Percentiles rank a stretch among this genome's conserved stretches.
Conservation (phyloP, 2,797 vertebrate genomes). For the Cichlasoma orientale region DNA sequence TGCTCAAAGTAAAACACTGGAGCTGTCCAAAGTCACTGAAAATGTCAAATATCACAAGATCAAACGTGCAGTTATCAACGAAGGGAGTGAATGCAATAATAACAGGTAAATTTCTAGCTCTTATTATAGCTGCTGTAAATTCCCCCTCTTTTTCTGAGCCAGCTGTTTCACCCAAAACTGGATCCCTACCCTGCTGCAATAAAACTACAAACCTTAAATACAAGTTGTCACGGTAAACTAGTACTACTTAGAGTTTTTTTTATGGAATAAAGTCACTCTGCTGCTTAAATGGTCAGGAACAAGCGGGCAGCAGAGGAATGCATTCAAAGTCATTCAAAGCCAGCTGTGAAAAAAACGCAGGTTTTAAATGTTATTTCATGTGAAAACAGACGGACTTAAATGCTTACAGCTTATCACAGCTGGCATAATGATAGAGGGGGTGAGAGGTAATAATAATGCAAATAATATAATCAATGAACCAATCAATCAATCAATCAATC, state of each 20-base stretch:
- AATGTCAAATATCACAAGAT: background rate
- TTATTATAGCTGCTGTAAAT: background rate
- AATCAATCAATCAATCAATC: no score
- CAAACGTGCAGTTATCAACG: background rate
- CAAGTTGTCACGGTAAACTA: no score
- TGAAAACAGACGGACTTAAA: background rate
- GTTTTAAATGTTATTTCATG: background rate
- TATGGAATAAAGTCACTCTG: no score
- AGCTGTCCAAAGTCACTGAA: background rate
- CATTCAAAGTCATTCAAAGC: slow-evolving; percentile 10
- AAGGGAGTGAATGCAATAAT: background rate
- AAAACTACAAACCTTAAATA: no score
- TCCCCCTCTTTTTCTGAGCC: background rate
- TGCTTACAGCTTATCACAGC: background rate
- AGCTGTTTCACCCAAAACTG: background rate
- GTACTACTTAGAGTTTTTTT: no score
- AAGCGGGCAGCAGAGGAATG: background rate
- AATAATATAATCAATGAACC: no score
- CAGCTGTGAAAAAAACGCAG: background rate
- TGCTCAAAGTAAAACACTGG: background rate
- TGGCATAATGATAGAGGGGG: background rate
- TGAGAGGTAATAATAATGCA: background rate
- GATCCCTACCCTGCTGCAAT: background rate
- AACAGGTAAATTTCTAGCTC: background rate
- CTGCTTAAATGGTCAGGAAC: no score